Evolutionary conservation across 2,888 invertebrate species (phyloP).

Genomic region (Dicycla oo): DNA sequence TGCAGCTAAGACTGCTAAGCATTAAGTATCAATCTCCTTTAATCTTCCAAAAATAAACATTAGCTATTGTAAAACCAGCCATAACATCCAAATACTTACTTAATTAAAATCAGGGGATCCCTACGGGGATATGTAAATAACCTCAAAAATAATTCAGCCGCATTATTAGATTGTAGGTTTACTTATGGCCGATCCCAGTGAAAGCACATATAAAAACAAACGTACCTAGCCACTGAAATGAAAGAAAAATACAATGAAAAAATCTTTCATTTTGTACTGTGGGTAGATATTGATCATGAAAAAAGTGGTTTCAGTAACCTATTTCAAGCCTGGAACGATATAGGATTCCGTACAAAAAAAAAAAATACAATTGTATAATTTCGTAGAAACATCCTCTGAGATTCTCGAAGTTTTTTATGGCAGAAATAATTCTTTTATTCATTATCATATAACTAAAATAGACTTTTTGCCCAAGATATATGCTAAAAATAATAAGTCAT

Average conservation of each 20-base stretch:
- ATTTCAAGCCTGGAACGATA: background rate
- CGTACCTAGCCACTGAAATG: slow-evolving; percentile 26
- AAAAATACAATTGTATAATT: background rate
- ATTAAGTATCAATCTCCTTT: background rate
- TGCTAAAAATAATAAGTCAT: too few relatives aligned
- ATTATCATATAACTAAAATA: too few relatives aligned
- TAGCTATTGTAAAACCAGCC: background rate
- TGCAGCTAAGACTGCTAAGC: background rate
- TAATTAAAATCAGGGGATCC: slow-evolving; percentile 46
- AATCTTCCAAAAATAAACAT: background rate
- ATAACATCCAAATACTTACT: slow-evolving; percentile 14
- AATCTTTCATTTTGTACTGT: slow-evolving; percentile 27
- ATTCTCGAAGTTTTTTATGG: too few relatives aligned
- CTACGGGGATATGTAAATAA: slow-evolving; percentile 41
- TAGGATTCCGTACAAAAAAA: slow-evolving; percentile 28
- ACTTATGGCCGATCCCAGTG: slow-evolving; percentile 31
- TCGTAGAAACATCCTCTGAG: background rate
- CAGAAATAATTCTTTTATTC: too few relatives aligned
- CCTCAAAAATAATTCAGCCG: slow-evolving; percentile 39
- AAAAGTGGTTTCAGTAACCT: slow-evolving; percentile 5
- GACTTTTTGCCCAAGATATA: too few relatives aligned
- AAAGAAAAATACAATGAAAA: slow-evolving; percentile 46
- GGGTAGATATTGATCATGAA: slow-evolving; percentile 4
- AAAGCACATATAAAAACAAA: slow-evolving; percentile 47
- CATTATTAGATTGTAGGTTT: slow-evolving; percentile 49